These are phyloP conservation scores for Xylophagus ater DNA, from an alignment of 2,888 invertebrate genomes.

Conservation along the genomic window DNA sequence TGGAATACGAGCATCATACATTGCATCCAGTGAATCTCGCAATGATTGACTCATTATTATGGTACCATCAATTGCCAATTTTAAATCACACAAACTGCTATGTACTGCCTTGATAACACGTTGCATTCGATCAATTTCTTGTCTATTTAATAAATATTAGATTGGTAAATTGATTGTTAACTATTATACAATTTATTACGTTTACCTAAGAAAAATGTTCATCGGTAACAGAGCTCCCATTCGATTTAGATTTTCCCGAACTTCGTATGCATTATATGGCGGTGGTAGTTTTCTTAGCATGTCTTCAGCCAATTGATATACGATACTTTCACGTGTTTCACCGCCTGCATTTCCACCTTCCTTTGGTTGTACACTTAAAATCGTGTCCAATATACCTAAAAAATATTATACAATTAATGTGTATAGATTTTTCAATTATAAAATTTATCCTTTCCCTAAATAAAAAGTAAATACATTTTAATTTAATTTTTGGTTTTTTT, in stretches of 20 bases:
- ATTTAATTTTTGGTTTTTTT: too few species aligned
- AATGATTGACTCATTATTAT: constrained; percentile 92
- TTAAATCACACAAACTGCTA: constrained; percentile 74
- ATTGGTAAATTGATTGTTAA: background rate
- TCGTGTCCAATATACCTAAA: constrained; percentile 74
- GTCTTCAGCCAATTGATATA: constrained; percentile 84
- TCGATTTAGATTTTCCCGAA: constrained; percentile 73
- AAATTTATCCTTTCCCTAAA: too few species aligned
- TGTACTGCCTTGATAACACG: constrained; percentile 70
- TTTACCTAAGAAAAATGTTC: constrained; percentile 78
- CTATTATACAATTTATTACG: background rate
- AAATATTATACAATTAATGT: too few species aligned
- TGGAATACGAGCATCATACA: constrained; percentile 94
- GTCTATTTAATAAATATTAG: too few species aligned
- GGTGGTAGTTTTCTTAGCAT: constrained; percentile 79
- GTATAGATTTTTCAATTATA: too few species aligned
- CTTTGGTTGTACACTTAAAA: constrained; percentile 93
- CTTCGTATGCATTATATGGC: constrained; percentile 82
- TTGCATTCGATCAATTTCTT: constrained; percentile 75
- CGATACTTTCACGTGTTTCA: constrained; percentile 85
- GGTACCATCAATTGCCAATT: constrained; percentile 92
- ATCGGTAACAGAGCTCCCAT: constrained; percentile 91
- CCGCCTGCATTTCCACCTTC: constrained; percentile 85
- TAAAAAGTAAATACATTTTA: too few species aligned
- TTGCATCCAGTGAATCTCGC: constrained; percentile 80